Percentiles rank a stretch among this genome's conserved stretches.
Evolutionary conservation across 2,797 vertebrate genomes (phyloP).

Genomic region (Molossus molossus): DNA sequence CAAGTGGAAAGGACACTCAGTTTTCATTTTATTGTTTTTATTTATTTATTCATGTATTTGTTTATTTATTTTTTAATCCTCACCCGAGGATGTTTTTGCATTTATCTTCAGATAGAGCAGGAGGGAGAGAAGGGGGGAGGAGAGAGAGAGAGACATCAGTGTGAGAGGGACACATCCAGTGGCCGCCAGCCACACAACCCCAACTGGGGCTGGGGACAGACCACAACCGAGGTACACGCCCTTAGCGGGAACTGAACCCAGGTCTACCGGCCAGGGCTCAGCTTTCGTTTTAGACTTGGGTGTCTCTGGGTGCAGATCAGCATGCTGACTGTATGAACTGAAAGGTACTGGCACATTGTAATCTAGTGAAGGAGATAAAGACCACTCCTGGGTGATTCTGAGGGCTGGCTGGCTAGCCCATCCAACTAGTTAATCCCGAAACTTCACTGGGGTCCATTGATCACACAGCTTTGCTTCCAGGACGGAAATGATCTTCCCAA

Average conservation of each 20-base stretch:
- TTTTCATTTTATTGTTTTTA: background rate
- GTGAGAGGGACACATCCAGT: no score
- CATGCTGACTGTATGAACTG: background rate
- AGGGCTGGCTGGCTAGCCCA: background rate
- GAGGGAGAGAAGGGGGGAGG: no score
- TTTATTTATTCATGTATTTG: no score
- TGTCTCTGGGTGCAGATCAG: background rate
- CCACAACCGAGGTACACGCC: no score
- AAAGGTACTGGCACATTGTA: background rate
- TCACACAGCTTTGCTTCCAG: slow-evolving; percentile 54
- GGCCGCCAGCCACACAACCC: no score
- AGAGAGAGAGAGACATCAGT: no score
- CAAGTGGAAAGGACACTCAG: background rate
- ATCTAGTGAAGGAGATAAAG: background rate
- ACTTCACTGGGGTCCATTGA: slow-evolving; percentile 8
- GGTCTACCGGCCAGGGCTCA: background rate
- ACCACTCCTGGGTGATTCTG: background rate
- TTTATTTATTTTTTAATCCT: no score
- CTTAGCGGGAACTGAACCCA: no score
- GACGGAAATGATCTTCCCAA: background rate
- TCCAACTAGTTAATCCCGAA: slow-evolving; percentile 62
- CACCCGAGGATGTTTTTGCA: no score
- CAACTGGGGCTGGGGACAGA: no score
- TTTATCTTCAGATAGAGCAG: no score
- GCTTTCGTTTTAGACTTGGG: background rate